A percentile compares a stretch with the other conserved stretches of the same genome.
Conservation (phyloP, 1,140 invertebrate species). For the Brachionus rubens region DNA sequence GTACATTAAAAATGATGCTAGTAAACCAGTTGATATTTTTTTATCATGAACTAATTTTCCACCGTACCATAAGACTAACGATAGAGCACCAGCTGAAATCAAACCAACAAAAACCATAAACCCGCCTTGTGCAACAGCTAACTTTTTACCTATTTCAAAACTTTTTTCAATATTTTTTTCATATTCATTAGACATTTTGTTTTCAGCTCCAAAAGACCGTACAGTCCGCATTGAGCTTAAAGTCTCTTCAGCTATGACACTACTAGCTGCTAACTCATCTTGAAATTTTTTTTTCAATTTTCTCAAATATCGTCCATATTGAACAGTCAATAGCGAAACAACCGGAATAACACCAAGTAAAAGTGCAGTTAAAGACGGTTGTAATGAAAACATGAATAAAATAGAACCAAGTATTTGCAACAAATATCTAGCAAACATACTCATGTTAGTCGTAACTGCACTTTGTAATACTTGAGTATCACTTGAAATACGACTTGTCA, state of each 20-base stretch:
- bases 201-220: slow-evolving; percentile 54
- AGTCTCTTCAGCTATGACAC: slow-evolving; percentile 40
- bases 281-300: slow-evolving; percentile 55
- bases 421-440: slow-evolving; percentile 55
- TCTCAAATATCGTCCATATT: slow-evolving; percentile 56
- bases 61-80: slow-evolving; percentile 58
- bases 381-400: slow-evolving; percentile 57
- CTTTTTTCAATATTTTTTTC: slow-evolving; percentile 52
- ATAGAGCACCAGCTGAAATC: slow-evolving; percentile 52
- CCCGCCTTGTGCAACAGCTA: slow-evolving; percentile 54
- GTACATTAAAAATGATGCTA: slow-evolving; percentile 58
- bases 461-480: slow-evolving; percentile 59
- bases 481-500: slow-evolving; percentile 57
- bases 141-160: slow-evolving; percentile 54
- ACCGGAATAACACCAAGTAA: slow-evolving; percentile 56
- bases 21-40: slow-evolving; percentile 52
- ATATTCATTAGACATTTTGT: slow-evolving; percentile 52
- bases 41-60: slow-evolving; percentile 58
- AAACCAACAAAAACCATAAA: slow-evolving; percentile 52
- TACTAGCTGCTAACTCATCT: slow-evolving; percentile 52
- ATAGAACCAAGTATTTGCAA: slow-evolving; percentile 57
- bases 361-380: slow-evolving; percentile 56
- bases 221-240: slow-evolving; percentile 53
- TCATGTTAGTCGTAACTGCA: slow-evolving; percentile 58
- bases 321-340: slow-evolving; percentile 54